A percentile compares a stretch with the other conserved stretches of the same genome.
Conservation (phyloP, 2,113 vertebrate species). For the Megalops atlanticus region DNA sequence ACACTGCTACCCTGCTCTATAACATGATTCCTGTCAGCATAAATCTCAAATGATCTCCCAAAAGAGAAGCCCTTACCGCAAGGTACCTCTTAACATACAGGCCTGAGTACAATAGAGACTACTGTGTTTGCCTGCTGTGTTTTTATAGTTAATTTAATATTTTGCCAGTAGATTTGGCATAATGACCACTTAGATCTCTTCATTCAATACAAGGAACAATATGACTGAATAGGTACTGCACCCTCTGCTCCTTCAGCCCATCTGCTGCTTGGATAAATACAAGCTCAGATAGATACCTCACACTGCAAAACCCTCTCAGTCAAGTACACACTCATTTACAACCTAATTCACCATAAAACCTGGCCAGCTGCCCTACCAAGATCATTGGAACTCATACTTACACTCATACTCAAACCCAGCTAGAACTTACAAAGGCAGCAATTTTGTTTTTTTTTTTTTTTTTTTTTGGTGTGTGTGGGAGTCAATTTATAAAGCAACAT, state of each 20-base stretch:
- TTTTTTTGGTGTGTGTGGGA: no score
- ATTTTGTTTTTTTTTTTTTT: slow-evolving; percentile 52
- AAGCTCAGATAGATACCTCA: slow-evolving; percentile 46
- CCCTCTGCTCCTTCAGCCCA: slow-evolving; percentile 28
- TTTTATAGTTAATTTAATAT: not conserved
- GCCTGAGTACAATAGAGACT: slow-evolving; percentile 42
- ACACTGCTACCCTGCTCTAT: slow-evolving; percentile 62
- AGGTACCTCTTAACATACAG: slow-evolving; percentile 40
- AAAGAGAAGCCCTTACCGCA: slow-evolving; percentile 52
- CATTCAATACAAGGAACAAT: slow-evolving; percentile 21
- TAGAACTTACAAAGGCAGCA: slow-evolving; percentile 41
- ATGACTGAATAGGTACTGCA: slow-evolving; percentile 10
- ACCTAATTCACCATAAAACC: slow-evolving; percentile 56
- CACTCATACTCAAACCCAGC: slow-evolving; percentile 59
- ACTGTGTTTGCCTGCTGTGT: slow-evolving; percentile 53
- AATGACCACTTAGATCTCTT: slow-evolving; percentile 42
- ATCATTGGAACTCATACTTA: slow-evolving; percentile 59
- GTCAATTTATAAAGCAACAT: slow-evolving; percentile 68
- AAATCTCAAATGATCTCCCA: slow-evolving; percentile 58
- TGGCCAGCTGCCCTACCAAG: slow-evolving; percentile 54
- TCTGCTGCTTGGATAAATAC: slow-evolving; percentile 40
- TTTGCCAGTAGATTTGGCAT: slow-evolving; percentile 22
- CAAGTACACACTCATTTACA: slow-evolving; percentile 63
- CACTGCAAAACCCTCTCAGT: slow-evolving; percentile 49
- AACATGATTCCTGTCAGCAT: slow-evolving; percentile 64